phyloP scores from a whole-genome alignment of 2,888 invertebrate species.

The Diaprepes abbreviatus region DNA sequence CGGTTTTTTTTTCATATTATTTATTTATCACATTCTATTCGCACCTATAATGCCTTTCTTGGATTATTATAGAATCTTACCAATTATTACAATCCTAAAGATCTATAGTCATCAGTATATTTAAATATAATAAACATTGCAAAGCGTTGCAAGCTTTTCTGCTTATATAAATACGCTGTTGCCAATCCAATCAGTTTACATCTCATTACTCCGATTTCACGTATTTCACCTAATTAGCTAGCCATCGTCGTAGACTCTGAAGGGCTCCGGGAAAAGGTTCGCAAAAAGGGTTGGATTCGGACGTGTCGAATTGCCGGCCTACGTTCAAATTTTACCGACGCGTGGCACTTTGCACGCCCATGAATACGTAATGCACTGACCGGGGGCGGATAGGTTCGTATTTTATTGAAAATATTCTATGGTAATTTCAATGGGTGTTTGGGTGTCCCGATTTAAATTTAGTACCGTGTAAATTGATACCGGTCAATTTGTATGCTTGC shows the following conservation, averaged over 20 bases:
- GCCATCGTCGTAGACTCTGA: neutral
- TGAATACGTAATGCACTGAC: slow-evolving; percentile 44
- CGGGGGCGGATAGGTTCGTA: slow-evolving; percentile 28
- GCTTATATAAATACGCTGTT: too few relatives aligned
- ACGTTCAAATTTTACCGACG: slow-evolving; percentile 13
- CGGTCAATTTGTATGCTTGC: slow-evolving; percentile 12
- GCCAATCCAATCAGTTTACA: neutral
- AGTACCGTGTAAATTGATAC: slow-evolving; percentile 37
- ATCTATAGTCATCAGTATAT: too few relatives aligned
- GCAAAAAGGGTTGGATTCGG: slow-evolving; percentile 15
- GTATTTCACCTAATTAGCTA: neutral
- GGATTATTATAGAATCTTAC: too few relatives aligned
- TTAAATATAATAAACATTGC: too few relatives aligned
- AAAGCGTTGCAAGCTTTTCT: too few relatives aligned
- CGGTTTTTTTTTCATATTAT: too few relatives aligned
- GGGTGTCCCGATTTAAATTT: slow-evolving; percentile 27
- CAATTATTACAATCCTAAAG: too few relatives aligned
- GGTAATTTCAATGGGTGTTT: slow-evolving; percentile 28
- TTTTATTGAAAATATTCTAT: slow-evolving; percentile 38
- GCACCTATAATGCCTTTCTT: too few relatives aligned
- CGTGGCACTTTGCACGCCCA: slow-evolving; percentile 40
- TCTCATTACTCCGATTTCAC: neutral
- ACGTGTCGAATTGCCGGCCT: slow-evolving; percentile 26
- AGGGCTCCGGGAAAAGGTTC: neutral
- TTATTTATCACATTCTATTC: too few relatives aligned